These are phyloP conservation scores for Pelodytes ibericus DNA, from an alignment of 2,797 vertebrate species.

Conservation along the genomic window DNA sequence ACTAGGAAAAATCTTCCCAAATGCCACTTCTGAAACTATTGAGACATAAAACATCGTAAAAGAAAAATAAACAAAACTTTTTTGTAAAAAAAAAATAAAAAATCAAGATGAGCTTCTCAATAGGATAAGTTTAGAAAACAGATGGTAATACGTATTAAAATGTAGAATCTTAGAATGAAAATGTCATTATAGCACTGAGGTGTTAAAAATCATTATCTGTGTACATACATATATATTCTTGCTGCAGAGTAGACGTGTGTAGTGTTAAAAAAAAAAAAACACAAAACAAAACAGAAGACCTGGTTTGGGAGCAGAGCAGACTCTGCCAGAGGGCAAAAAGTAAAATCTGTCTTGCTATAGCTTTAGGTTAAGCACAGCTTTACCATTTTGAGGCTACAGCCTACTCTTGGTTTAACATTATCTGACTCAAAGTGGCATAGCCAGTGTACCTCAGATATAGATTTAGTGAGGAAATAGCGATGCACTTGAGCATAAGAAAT, in stretches of 20 bases:
- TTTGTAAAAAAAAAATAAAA: constrained; percentile 1
- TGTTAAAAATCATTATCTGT: constrained; percentile 11
- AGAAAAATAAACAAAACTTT: constrained; percentile 2
- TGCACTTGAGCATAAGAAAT: constrained; percentile 63
- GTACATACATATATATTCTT: too few species aligned
- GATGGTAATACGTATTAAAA: constrained; percentile 26
- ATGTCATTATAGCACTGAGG: constrained; percentile 1
- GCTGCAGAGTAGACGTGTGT: too few species aligned
- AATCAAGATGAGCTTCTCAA: background rate
- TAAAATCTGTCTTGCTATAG: constrained; percentile 43
- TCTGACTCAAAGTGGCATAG: constrained; percentile 61
- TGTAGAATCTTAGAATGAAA: constrained; percentile 6
- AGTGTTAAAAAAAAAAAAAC: too few species aligned
- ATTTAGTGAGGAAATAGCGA: constrained; percentile 63
- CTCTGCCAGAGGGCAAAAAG: background rate
- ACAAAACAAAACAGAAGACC: background rate
- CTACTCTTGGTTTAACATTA: constrained; percentile 49
- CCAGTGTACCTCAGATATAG: constrained; percentile 61
- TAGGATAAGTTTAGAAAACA: constrained; percentile 3
- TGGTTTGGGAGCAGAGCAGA: background rate
- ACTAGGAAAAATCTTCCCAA: too few species aligned
- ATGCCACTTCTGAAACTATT: too few species aligned
- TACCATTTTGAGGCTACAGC: constrained; percentile 37
- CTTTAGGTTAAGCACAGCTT: constrained; percentile 25
- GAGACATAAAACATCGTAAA: too few species aligned